phyloP scores from a whole-genome alignment of 2,797 vertebrate species.

The Tamandua tetradactyla region DNA sequence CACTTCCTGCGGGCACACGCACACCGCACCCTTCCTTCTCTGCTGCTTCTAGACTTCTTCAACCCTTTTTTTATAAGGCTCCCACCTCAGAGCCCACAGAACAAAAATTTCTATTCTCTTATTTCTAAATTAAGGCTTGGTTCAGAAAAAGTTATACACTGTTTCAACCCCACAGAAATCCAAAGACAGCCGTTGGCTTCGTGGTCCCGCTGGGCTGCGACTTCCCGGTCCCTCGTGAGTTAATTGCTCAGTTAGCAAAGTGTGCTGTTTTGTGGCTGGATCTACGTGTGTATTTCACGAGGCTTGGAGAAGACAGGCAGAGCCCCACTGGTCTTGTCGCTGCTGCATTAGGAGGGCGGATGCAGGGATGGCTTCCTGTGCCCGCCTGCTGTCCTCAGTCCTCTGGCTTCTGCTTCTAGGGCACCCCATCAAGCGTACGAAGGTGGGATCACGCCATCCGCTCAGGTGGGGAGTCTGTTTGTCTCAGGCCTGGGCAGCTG shows the following conservation, averaged over 20 bases:
- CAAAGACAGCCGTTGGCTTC: accelerated
- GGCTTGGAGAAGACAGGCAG: neutral
- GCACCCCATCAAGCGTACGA: neutral
- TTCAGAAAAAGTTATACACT: neutral
- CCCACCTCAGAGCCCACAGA: too few species aligned
- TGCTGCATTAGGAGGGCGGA: neutral
- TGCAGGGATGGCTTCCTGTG: neutral
- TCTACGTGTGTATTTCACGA: neutral
- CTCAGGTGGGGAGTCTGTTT: neutral
- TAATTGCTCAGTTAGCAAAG: neutral
- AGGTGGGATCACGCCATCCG: neutral
- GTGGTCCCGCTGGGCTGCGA: accelerated
- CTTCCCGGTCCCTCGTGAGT: accelerated
- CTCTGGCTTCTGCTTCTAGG: neutral
- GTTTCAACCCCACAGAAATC: neutral
- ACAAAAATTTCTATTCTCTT: accelerated
- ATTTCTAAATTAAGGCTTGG: accelerated
- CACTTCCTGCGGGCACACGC: neutral
- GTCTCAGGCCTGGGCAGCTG: neutral
- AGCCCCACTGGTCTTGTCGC: neutral
- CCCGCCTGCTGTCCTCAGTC: neutral
- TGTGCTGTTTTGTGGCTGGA: accelerated
- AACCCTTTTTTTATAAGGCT: neutral
- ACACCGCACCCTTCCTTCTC: accelerated
- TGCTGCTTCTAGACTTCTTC: neutral